Evolutionary conservation across 2,888 invertebrate species (phyloP), one percentile per base, ranked within the genome.

Genomic region (Gari tellinella): DNA sequence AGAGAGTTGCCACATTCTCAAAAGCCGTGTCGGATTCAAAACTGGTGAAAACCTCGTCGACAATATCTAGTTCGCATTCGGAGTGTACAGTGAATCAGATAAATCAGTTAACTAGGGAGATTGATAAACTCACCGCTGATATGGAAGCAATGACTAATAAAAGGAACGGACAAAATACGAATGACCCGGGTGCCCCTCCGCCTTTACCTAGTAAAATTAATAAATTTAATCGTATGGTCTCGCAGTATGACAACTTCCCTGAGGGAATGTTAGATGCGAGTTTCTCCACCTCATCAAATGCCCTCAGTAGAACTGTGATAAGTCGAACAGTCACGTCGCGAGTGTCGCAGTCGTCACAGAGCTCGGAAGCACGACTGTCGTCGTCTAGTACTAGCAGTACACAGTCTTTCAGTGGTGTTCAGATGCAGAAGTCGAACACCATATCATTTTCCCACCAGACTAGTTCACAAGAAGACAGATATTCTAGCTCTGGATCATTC

Each of bases 241-340:
- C 95, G 40, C 95, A 95, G 68, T 95, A 95, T 88, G 95, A 96
- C 92, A 95, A 95, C 89, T 94, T 95, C 14, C 84, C 85, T 15
- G 86, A 86, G 63, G 74, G 68, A 58, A 25, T 76, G 57, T 72
- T 72, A 19, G n/a, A 53, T 8, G 69, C 58, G 31, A 70, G 64
- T 58, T 58, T 72, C 19, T 68, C 73, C 12, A 48, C 72, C 7
- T 55, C 68, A 41, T 72, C 77, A 0, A 74, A 69, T 55, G 55
- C 67, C 1, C 64, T 56, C n/a, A 78, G 69, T 12, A 58, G 78
- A 64, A 62, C 76, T 53, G 70, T 81, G 14, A 78, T 78, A 40
- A 83, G 83, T 60, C 76, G 82, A 48, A 81, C 83, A 0, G 72
- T 86, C 21, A 81, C 81, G 7, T 67, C 79, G 1, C 53, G 74